Conservation (phyloP, 2,888 invertebrate genomes). For the Mamestra brassicae region DNA sequence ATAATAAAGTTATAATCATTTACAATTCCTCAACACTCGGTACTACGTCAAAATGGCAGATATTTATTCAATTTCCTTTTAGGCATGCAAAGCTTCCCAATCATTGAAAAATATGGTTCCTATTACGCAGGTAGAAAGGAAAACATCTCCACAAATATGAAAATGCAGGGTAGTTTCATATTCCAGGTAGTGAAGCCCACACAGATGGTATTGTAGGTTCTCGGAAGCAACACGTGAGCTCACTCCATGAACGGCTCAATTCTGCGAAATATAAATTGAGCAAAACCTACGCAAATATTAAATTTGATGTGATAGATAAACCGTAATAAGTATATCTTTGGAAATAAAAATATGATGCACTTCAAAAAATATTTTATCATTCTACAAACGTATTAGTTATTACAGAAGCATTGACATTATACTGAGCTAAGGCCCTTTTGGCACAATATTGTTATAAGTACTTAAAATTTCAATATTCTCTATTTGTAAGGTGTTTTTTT, state of each 20-base stretch:
- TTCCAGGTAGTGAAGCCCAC: background rate
- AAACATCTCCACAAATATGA: background rate
- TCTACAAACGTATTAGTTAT: background rate
- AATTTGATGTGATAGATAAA: background rate
- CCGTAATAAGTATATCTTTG: background rate
- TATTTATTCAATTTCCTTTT: background rate
- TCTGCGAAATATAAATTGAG: background rate
- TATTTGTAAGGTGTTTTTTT: too few relatives aligned
- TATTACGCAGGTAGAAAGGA: background rate
- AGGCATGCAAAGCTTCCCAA: background rate
- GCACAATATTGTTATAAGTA: too few relatives aligned
- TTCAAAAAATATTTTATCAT: background rate
- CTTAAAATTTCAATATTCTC: too few relatives aligned
- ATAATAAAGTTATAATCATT: too few relatives aligned
- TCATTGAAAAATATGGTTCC: background rate
- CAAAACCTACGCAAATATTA: slow-evolving; percentile 1
- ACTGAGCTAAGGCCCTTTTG: too few relatives aligned
- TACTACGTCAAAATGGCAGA: too few relatives aligned
- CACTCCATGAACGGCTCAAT: background rate
- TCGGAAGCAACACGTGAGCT: background rate
- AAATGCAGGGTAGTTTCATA: slow-evolving; percentile 8
- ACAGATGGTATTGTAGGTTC: slow-evolving; percentile 5
- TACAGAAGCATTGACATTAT: background rate
- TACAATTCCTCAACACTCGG: too few relatives aligned
- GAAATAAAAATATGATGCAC: slow-evolving; percentile 7